Conservation (phyloP, 2,888 invertebrate genomes). For the Artemia sinica region DNA sequence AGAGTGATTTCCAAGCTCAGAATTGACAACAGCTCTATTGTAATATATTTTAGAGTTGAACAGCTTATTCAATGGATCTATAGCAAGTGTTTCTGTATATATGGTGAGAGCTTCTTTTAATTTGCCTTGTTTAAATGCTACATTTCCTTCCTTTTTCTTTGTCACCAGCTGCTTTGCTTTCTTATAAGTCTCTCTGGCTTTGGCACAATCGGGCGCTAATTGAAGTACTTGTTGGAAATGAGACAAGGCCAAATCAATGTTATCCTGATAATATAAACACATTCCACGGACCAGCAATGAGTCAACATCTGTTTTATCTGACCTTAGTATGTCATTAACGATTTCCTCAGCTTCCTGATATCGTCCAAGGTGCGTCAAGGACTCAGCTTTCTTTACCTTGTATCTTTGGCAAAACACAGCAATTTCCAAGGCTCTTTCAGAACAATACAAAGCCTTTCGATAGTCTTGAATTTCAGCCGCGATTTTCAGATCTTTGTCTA, state of each 20-base stretch:
- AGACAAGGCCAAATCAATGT: conserved; percentile 73
- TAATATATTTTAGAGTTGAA: conserved; percentile 43
- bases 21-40: conserved; percentile 69
- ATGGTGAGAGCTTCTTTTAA: conserved; percentile 60
- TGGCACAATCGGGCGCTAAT: conserved; percentile 74
- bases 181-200: conserved; percentile 69
- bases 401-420: conserved; percentile 46
- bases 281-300: conserved; percentile 78
- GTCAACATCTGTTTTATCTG: conserved; percentile 68
- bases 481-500: conserved; percentile 50
- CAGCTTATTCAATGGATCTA: conserved; percentile 65
- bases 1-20: conserved; percentile 46
- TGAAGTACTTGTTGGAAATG: conserved; percentile 82
- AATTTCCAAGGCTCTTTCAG: conserved; percentile 67
- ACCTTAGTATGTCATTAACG: conserved; percentile 61
- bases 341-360: conserved; percentile 73
- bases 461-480: conserved; percentile 58
- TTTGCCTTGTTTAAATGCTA: conserved; percentile 61
- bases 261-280: conserved; percentile 76
- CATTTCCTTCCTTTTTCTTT: conserved; percentile 82
- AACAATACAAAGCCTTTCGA: conserved; percentile 61
- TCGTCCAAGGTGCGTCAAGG: conserved; percentile 59
- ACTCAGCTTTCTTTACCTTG: conserved; percentile 71
- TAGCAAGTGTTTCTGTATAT: conserved; percentile 66
- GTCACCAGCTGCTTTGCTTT: conserved; percentile 66